Conservation (phyloP, 35 echinoderm and acorn worm species). For the Apostichopus japonicus region DNA sequence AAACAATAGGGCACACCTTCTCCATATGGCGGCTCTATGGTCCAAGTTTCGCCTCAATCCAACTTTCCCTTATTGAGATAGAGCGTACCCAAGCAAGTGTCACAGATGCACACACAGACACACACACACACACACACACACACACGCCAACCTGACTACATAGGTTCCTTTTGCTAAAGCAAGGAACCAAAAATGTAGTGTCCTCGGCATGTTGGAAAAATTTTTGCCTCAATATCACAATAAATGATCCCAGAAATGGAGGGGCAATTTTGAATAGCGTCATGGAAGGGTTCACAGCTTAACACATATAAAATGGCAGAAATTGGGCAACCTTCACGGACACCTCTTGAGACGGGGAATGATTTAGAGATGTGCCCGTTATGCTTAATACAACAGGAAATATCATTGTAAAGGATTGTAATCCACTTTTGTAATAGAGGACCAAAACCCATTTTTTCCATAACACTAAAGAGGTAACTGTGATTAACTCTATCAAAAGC, state of each 20-base stretch:
- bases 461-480: not conserved
- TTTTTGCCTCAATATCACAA: conserved; percentile 9
- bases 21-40: too few relatives aligned
- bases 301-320: conserved; percentile 47
- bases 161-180: too few relatives aligned
- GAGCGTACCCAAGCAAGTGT: too few relatives aligned
- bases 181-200: conserved; percentile 35
- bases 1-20: too few relatives aligned
- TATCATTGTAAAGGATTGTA: not conserved
- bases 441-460: conserved; percentile 11
- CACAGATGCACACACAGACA: too few relatives aligned
- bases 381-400: not conserved
- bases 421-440: conserved; percentile 30
- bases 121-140: too few relatives aligned
- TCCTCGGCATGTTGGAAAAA: conserved; percentile 60
- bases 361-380: conserved; percentile 26
- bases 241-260: not conserved
- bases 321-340: conserved; percentile 47
- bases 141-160: too few relatives aligned
- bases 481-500: conserved; percentile 49
- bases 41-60: too few relatives aligned
- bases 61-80: too few relatives aligned
- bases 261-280: not conserved
- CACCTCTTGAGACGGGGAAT: not conserved
- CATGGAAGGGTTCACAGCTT: not conserved